Conservation (phyloP, 2,888 invertebrate genomes). For the Bursaphelenchus okinawaensis region DNA sequence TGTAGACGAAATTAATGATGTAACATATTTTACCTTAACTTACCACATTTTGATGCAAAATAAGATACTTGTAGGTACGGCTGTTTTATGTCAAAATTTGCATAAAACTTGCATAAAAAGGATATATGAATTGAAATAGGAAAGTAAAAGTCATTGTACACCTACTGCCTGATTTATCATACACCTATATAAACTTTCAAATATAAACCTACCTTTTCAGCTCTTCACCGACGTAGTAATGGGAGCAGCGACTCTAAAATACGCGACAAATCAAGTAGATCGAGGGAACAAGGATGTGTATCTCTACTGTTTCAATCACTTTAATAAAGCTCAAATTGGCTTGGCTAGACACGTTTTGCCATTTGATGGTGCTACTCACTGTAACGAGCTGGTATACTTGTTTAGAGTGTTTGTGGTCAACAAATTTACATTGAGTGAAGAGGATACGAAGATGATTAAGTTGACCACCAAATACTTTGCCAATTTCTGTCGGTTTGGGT, state of each 20-base stretch:
- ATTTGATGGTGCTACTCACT: constrained; percentile 33
- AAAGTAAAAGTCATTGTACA: too few relatives aligned
- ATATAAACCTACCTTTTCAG: too few relatives aligned
- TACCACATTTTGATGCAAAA: background rate
- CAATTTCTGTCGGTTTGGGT: constrained; percentile 48
- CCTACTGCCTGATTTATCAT: too few relatives aligned
- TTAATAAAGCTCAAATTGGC: constrained; percentile 36
- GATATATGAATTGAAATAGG: too few relatives aligned
- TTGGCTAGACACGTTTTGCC: constrained; percentile 36
- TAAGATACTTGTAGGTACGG: too few relatives aligned
- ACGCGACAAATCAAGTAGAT: background rate
- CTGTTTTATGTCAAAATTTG: constrained; percentile 20
- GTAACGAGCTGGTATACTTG: constrained; percentile 40
- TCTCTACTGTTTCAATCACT: constrained; percentile 45
- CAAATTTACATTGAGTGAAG: constrained; percentile 36
- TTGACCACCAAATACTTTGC: constrained; percentile 43
- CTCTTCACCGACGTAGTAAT: background rate
- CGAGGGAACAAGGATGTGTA: constrained; percentile 20
- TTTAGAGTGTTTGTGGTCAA: constrained; percentile 40
- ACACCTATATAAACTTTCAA: too few relatives aligned
- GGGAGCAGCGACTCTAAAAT: background rate
- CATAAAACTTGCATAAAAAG: too few relatives aligned
- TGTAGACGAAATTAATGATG: constrained; percentile 23
- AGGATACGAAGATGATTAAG: constrained; percentile 37
- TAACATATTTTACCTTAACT: too few relatives aligned